Percentiles rank a stretch among this genome's conserved stretches.
Conservation (phyloP, 1,140 invertebrate genomes). For the Pogonus chalceus region DNA sequence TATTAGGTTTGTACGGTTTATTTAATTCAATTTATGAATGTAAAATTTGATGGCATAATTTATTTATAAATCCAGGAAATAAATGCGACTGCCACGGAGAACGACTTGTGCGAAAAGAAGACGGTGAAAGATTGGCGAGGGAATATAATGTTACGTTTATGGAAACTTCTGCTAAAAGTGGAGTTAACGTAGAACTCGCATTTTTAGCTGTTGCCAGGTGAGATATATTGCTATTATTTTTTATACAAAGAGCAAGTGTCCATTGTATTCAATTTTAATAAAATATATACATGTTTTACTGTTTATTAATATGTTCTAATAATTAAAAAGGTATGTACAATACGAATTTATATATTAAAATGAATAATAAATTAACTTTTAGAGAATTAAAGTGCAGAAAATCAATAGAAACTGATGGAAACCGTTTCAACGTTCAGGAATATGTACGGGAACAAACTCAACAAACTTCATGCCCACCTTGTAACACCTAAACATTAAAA, state of each 20-base stretch:
- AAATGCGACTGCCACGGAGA: conserved; percentile 69
- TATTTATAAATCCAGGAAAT: conserved; percentile 51
- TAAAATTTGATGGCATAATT: background rate
- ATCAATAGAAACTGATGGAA: conserved; percentile 38
- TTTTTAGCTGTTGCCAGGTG: conserved; percentile 68
- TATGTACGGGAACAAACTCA: conserved; percentile 54
- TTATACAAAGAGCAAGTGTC: no score
- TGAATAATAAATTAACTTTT: conserved; percentile 8
- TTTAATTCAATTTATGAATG: conserved; percentile 1
- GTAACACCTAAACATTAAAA: conserved; percentile 27
- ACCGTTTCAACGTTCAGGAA: conserved; percentile 57
- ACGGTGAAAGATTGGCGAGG: conserved; percentile 67
- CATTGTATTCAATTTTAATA: background rate
- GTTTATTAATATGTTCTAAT: background rate
- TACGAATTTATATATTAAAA: no score
- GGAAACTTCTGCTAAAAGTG: conserved; percentile 80
- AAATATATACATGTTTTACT: background rate
- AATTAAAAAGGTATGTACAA: conserved; percentile 10
- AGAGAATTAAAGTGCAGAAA: conserved; percentile 53
- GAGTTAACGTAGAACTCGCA: conserved; percentile 72
- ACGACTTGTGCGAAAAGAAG: conserved; percentile 63
- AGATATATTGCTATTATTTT: no score
- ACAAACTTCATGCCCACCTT: conserved; percentile 39
- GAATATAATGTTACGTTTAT: conserved; percentile 79
- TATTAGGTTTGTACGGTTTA: conserved; percentile 56